phyloP scores from a whole-genome alignment of 1,140 invertebrate species.

The Drosophila orena region DNA sequence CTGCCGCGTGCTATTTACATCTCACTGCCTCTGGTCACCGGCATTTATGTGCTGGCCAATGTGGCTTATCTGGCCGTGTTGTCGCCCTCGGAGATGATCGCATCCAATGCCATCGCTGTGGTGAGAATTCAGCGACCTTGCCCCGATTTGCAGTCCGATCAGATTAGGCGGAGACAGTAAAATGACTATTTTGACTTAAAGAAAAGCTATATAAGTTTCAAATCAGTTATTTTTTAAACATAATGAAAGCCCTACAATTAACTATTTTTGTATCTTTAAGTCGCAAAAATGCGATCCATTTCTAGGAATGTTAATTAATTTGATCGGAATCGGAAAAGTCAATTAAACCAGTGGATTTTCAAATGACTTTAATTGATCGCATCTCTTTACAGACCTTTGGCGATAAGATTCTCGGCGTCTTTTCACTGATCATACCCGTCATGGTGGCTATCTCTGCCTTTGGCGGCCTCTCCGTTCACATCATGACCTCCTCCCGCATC shows the following conservation, averaged over 20 bases:
- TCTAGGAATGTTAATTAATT: conserved; percentile 17
- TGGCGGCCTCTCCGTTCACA: conserved; percentile 94
- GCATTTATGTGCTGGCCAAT: conserved; percentile 96
- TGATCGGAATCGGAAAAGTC: background rate
- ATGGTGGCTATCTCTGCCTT: conserved; percentile 94
- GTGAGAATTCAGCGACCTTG: conserved; percentile 87
- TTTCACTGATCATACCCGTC: conserved; percentile 92
- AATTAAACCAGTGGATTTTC: background rate
- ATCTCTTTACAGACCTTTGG: conserved; percentile 90
- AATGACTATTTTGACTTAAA: no score
- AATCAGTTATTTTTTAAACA: no score
- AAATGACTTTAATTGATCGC: conserved; percentile 16
- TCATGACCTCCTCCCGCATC: conserved; percentile 95
- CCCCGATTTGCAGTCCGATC: background rate
- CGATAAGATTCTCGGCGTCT: conserved; percentile 89
- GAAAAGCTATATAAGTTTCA: no score
- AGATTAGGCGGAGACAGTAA: background rate
- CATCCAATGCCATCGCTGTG: conserved; percentile 97
- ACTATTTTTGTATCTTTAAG: background rate
- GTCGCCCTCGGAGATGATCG: conserved; percentile 91
- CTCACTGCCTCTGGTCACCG: conserved; percentile 95
- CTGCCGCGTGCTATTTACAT: conserved; percentile 97
- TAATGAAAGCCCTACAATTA: no score
- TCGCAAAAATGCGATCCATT: background rate
- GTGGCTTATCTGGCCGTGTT: conserved; percentile 97